These are phyloP conservation scores for Poecile montanus DNA, from an alignment of 2,797 vertebrate species.

Conservation along the genomic window DNA sequence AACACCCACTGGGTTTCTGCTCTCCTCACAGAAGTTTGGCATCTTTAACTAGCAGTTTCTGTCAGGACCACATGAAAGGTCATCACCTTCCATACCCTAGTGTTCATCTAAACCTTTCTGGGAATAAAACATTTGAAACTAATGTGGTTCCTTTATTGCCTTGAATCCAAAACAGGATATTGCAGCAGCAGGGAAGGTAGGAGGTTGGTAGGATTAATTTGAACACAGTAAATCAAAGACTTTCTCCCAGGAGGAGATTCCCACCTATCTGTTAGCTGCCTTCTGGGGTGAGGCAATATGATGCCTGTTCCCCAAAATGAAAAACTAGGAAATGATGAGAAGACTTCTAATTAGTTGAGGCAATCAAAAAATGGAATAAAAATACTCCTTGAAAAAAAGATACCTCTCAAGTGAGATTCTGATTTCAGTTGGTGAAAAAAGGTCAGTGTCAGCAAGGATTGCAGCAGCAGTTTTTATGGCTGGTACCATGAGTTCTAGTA, in stretches of 20 bases:
- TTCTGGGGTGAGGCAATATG: background rate
- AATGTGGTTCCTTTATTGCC: background rate
- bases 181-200: slow-evolving; percentile 41
- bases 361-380: slow-evolving; percentile 10
- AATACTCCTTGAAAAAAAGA: background rate
- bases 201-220: background rate
- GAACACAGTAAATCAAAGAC: slow-evolving; percentile 1
- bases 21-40: background rate
- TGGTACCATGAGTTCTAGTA: background rate
- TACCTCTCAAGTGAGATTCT: background rate
- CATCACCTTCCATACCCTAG: background rate
- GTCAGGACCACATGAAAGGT: background rate
- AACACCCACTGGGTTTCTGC: background rate
- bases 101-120: slow-evolving; percentile 7
- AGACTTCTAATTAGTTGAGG: background rate
- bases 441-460: background rate
- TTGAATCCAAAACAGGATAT: slow-evolving; percentile 34
- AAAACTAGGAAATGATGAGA: background rate
- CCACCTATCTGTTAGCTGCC: background rate
- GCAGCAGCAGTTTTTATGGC: background rate
- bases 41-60: slow-evolving; percentile 4
- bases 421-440: background rate
- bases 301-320: background rate
- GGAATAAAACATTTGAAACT: slow-evolving; percentile 9
- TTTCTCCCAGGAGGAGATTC: slow-evolving; percentile 13